Evolutionary conservation across 2,113 vertebrate species (phyloP).

Genomic region (Odobenus rosmarus): DNA sequence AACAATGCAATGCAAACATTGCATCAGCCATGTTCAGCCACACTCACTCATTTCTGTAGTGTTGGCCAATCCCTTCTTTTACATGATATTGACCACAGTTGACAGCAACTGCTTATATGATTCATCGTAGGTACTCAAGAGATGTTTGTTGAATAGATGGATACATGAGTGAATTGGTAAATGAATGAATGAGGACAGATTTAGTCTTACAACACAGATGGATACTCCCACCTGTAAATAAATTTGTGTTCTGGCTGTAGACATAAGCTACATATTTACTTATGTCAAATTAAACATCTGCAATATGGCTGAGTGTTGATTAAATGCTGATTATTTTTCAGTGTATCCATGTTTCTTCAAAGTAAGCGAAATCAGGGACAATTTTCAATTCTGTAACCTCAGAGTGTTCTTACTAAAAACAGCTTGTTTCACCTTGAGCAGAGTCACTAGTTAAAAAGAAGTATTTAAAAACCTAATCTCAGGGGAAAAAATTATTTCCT

Average conservation of each 20-base stretch:
- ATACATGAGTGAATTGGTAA: not conserved
- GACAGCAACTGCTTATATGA: not conserved
- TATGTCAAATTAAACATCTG: not conserved
- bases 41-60: not conserved
- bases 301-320: not conserved
- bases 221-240: not conserved
- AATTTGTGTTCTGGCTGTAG: not conserved
- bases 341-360: not conserved
- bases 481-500: not conserved
- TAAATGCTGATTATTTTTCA: slow-evolving; percentile 41
- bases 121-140: not conserved
- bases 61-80: not conserved
- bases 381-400: not conserved
- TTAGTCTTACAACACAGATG: not conserved
- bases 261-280: not conserved
- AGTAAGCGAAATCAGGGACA: not conserved
- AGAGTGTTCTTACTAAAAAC: not conserved
- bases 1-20: too few relatives aligned
- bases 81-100: not conserved
- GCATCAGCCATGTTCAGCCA: not conserved
- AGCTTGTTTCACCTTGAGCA: slow-evolving; percentile 6
- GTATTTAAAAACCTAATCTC: slow-evolving; percentile 23
- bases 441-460: slow-evolving; percentile 28
- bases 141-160: not conserved
- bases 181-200: not conserved